Base-by-base conservation (phyloP, 2,888 invertebrate species). In the Drosophila diplacantha region DNA sequence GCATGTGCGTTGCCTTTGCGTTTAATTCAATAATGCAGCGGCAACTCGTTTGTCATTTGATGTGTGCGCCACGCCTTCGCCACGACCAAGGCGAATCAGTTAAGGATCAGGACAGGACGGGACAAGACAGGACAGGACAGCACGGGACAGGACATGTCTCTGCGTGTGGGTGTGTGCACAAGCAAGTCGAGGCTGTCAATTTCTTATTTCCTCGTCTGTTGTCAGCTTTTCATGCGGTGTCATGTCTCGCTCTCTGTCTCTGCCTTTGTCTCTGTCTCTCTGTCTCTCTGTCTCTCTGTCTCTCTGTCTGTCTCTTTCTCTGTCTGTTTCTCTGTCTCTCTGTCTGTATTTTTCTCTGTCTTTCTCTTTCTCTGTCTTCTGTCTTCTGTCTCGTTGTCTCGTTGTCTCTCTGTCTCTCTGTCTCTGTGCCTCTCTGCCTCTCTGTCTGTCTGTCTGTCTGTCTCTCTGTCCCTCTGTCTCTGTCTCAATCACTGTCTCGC, bases 21-120 rank as follows among this genome's bases (percentile, higher is more conserved):
- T 77, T 80, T 81, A 75, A 81, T 81, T 77, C 74, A 77, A 81
- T 75, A 77, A 75, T 62, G 78, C 75, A 74, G 64, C 77, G 58
- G 44, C 66, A 66, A 72, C 72, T 73, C 73, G 71, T 73, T 74
- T 71, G 59, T 65, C 59, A 59, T 66, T 65, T 66, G 59, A 66
- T 66, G 66, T 64, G 63, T 47, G 49, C 5, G 63, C 54, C 63
- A 54, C 62, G 62, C 53, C 52, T 51, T 58, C 66, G 52, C 64
- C 62, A 62, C 64, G 9, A 39, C 66, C 72, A 20, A 1, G 11
- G n/a, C 43, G 9, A 52, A 31, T 31, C 31, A 20, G 44, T 31
- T 46, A 20, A 46, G 44, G 44, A 46, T 46, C 43, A 41, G n/a
- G n/a, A 41, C 26, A 8, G 43, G 12, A 34, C 26, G 9, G 26